Base-by-base conservation (phyloP, 2,113 vertebrate genomes). In the Mionectes macconnelli region DNA sequence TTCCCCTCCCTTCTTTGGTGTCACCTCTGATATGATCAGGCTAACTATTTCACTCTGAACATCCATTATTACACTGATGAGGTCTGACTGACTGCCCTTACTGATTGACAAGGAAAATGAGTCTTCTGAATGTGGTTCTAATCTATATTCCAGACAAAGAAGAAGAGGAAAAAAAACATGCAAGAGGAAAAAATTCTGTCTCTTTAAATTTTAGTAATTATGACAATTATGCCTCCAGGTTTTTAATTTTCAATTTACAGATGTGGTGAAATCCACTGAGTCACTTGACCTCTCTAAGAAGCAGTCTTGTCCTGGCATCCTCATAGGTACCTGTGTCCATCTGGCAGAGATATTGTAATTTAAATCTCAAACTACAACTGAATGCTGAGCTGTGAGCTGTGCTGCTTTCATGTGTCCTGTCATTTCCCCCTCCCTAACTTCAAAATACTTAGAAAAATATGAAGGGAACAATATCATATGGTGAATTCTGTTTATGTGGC, bases 71-170 rank as follows among this genome's bases (percentile, higher is more conserved):
- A 93, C 84, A 79, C 86, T 97, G 97, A 97, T 96, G 93, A 97
- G 84, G 94, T 95, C 93, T 96, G 94, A 96, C 96, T 96, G 90
- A 53, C 53, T 95, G 87, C 90, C 93, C 95, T 94, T 93, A 74
- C 91, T 97, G 96, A 97, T 91, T 94, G 97, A 97, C 96, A 97
- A 91, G 84, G 70, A 95, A 96, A 96, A 96, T 93, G 94, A 97
- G 84, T 31, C 39, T 93, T 94, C 73, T 53, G 87, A 96, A 91
- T 94, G 77, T 60, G 39, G 50, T 92, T 91, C 70, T 94, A 93
- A 94, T 95, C 86, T 93, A 69, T 90, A 86, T 94, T 93, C 50
- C 87, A 96, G 81, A 74, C 50, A 95, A 95, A 64, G 68, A 24
- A 68, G 76, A 67, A 50, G 56, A 7, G 53, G 6, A 63, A 72